Evolutionary conservation across 2,888 invertebrate species (phyloP).

Genomic region (Synanthedon myopaeformis): DNA sequence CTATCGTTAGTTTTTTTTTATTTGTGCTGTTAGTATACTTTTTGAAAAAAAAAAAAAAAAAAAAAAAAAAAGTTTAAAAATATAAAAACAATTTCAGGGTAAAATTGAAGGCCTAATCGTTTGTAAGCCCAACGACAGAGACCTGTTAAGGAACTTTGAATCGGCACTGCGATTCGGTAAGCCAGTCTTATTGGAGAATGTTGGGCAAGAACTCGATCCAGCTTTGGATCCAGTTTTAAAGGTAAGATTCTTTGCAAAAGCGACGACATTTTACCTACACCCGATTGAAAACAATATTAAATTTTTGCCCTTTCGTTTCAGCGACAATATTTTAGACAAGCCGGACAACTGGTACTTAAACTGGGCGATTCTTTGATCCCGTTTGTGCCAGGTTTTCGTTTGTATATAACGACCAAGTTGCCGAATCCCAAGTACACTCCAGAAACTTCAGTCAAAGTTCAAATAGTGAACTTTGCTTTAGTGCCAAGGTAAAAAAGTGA

Average conservation of each 20-base stretch:
- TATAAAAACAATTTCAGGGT: conserved; percentile 51
- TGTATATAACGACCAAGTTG: conserved; percentile 89
- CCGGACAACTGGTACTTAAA: conserved; percentile 80
- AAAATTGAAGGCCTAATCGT: conserved; percentile 77
- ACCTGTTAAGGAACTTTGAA: conserved; percentile 77
- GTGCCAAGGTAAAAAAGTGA: conserved; percentile 73
- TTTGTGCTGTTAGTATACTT: too few species aligned
- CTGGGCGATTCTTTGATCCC: conserved; percentile 89
- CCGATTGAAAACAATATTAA: not conserved
- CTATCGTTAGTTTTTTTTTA: too few species aligned
- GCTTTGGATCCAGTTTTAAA: conserved; percentile 84
- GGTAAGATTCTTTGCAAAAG: conserved; percentile 17
- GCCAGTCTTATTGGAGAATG: conserved; percentile 84
- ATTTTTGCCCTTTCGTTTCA: conserved; percentile 24
- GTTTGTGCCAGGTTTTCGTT: conserved; percentile 79
- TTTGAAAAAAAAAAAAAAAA: too few species aligned
- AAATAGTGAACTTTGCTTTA: conserved; percentile 90
- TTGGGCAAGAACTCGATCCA: conserved; percentile 87
- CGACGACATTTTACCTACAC: not conserved
- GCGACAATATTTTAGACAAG: conserved; percentile 84
- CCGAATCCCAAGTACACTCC: conserved; percentile 92
- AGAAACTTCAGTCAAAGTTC: conserved; percentile 87
- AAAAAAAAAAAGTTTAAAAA: too few species aligned
- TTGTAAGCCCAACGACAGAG: conserved; percentile 79
- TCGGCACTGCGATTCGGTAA: conserved; percentile 80